Percentiles rank a stretch among this genome's conserved stretches.
These are phyloP conservation scores for Dicyema japonicum DNA, from an alignment of 1,140 invertebrate species.

Conservation along the genomic window DNA sequence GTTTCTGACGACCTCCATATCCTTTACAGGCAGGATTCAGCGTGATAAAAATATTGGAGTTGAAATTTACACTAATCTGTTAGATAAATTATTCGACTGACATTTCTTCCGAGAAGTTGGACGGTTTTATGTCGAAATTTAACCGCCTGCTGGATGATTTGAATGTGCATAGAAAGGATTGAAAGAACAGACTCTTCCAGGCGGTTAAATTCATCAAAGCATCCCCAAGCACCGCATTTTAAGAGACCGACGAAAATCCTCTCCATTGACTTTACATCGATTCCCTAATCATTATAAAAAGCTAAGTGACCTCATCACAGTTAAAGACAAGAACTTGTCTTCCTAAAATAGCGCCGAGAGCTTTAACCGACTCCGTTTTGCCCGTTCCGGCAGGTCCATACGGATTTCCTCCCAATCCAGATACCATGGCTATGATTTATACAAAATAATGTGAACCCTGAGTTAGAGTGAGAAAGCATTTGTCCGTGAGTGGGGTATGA, in stretches of 20 bases:
- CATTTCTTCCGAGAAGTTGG: slow-evolving; percentile 40
- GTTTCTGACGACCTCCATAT: slow-evolving; percentile 57
- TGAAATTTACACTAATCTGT: slow-evolving; percentile 35
- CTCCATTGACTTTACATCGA: slow-evolving; percentile 65
- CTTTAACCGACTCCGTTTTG: slow-evolving; percentile 86
- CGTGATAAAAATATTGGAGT: slow-evolving; percentile 71
- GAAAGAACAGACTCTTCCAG: slow-evolving; percentile 62
- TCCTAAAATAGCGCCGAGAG: slow-evolving; percentile 50
- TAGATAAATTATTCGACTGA: slow-evolving; percentile 18
- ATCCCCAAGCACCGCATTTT: slow-evolving; percentile 80
- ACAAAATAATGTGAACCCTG: too few relatives aligned
- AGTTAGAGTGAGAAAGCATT: slow-evolving; percentile 67
- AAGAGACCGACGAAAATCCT: slow-evolving; percentile 60
- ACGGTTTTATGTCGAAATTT: too few relatives aligned
- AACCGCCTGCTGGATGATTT: too few relatives aligned
- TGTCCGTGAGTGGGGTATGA: slow-evolving; percentile 59
- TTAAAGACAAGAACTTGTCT: slow-evolving; percentile 76
- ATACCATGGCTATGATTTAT: too few relatives aligned
- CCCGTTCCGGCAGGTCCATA: slow-evolving; percentile 92
- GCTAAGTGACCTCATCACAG: slow-evolving; percentile 88
- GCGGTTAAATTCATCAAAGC: slow-evolving; percentile 89
- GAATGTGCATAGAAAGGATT: slow-evolving; percentile 53
- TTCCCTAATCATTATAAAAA: too few relatives aligned
- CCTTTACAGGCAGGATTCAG: slow-evolving; percentile 67
- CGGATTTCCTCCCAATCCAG: slow-evolving; percentile 82